Percentiles rank a stretch among this genome's conserved stretches.
phyloP scores from a whole-genome alignment of 2,113 vertebrate genomes.

The Clarias gariepinus region DNA sequence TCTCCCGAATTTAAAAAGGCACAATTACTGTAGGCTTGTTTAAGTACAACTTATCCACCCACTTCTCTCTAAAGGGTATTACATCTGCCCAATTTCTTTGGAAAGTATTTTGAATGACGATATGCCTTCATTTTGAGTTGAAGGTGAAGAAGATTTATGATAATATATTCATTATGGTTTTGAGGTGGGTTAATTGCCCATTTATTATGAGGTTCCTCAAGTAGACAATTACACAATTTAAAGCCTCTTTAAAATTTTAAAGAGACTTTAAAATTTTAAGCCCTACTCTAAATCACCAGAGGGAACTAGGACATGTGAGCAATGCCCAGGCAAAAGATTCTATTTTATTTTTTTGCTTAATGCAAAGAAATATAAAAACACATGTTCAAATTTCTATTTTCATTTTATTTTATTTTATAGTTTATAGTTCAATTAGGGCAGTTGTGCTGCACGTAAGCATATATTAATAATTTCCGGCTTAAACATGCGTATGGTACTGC shows the following conservation, averaged over 20 bases:
- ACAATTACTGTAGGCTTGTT: conserved; percentile 31
- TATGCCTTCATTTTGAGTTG: conserved; percentile 36
- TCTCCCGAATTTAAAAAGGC: conserved; percentile 41
- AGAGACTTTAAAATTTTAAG: conserved; percentile 33
- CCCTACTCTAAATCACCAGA: conserved; percentile 19
- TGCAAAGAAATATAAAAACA: not conserved
- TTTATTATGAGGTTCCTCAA: conserved; percentile 34
- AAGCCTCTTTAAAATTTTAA: conserved; percentile 32
- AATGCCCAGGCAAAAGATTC: not conserved
- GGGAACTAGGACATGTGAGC: not conserved
- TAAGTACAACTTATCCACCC: conserved; percentile 3
- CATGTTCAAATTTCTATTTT: not conserved
- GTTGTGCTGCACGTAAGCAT: not conserved
- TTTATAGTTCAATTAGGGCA: too few species aligned
- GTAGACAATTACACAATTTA: conserved; percentile 39
- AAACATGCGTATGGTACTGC: not conserved
- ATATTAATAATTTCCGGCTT: not conserved
- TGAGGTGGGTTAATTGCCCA: conserved; percentile 31
- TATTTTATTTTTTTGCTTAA: too few species aligned
- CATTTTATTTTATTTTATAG: not conserved
- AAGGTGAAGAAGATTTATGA: conserved; percentile 27
- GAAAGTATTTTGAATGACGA: conserved; percentile 34
- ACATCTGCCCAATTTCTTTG: conserved; percentile 12
- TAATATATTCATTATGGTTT: conserved; percentile 41
- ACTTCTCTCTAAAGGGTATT: conserved; percentile 30